Evolutionary conservation across 92 coral and sea anemone genomes (phyloP).

Genomic region (Diadumene lineata): DNA sequence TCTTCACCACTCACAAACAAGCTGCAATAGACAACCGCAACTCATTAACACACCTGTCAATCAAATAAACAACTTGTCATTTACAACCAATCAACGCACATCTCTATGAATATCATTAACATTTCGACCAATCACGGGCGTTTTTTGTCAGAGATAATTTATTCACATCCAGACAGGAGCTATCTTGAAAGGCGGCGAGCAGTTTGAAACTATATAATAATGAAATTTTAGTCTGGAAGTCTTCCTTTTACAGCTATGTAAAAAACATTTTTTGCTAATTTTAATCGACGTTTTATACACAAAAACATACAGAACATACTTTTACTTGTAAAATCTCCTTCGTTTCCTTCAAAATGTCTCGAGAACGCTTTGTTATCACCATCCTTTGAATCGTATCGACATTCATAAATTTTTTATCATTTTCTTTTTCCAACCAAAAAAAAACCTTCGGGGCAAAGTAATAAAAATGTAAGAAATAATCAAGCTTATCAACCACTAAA

Average conservation of each 20-base stretch:
- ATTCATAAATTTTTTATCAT: neutral
- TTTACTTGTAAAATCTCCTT: neutral
- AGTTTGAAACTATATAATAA: neutral
- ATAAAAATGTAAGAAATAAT: neutral
- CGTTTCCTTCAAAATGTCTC: neutral
- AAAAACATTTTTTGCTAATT: neutral
- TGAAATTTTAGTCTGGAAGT: neutral
- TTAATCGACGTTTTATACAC: neutral
- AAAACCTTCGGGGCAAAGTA: neutral
- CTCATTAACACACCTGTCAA: conserved; percentile 84
- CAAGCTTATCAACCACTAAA: too few relatives aligned
- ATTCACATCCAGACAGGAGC: conserved; percentile 14
- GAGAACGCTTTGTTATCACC: neutral
- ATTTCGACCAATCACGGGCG: conserved; percentile 52
- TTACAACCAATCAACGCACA: conserved; percentile 52
- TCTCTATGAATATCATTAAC: conserved; percentile 28
- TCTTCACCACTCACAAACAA: conserved; percentile 99
- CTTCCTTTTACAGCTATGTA: neutral
- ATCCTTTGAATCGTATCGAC: neutral
- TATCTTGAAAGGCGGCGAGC: conserved; percentile 8
- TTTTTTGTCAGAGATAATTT: neutral
- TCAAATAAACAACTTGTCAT: conserved; percentile 60
- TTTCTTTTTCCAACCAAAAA: neutral
- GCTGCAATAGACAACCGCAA: conserved; percentile 79
- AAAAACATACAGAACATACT: neutral